Percentiles rank a stretch among this genome's conserved stretches.
phyloP scores from a whole-genome alignment of 2,888 invertebrate genomes.

The Venustoraphidia nigricollis region DNA sequence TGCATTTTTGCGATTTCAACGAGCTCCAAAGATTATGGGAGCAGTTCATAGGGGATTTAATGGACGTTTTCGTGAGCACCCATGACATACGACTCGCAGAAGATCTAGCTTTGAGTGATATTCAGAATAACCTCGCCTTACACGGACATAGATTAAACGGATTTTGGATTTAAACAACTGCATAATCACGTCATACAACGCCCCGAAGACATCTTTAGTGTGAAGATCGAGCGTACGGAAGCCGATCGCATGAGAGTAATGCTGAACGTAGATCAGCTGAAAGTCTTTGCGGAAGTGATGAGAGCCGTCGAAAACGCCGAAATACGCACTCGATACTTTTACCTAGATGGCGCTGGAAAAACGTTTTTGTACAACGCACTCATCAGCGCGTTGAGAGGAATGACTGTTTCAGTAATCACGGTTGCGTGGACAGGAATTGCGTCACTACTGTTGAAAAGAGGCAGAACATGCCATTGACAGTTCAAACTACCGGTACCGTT shows the following conservation, averaged over 20 bases:
- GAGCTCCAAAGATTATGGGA: constrained; percentile 15
- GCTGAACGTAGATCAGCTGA: too few species aligned
- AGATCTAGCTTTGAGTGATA: not conserved
- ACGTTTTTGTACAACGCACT: constrained; percentile 21
- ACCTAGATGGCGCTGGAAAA: constrained; percentile 25
- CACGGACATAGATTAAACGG: not conserved
- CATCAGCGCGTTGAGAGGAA: constrained; percentile 9
- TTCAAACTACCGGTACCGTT: too few species aligned
- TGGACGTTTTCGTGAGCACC: constrained; percentile 10
- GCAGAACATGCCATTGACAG: too few species aligned
- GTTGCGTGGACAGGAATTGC: too few species aligned
- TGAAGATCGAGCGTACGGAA: too few species aligned
- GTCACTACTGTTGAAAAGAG: too few species aligned
- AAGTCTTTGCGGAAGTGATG: too few species aligned
- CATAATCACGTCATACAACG: not conserved
- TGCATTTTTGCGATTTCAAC: constrained; percentile 11
- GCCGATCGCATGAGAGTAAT: too few species aligned
- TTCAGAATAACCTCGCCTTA: too few species aligned
- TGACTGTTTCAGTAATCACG: constrained; percentile 9
- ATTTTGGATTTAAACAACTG: too few species aligned
- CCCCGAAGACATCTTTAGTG: too few species aligned
- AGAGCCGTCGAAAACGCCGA: not conserved
- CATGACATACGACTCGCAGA: not conserved
- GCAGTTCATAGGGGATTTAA: constrained; percentile 11
- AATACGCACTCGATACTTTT: too few species aligned